Evolutionary conservation across 2,113 vertebrate genomes (phyloP).

Genomic region (Dicaeum eximium): DNA sequence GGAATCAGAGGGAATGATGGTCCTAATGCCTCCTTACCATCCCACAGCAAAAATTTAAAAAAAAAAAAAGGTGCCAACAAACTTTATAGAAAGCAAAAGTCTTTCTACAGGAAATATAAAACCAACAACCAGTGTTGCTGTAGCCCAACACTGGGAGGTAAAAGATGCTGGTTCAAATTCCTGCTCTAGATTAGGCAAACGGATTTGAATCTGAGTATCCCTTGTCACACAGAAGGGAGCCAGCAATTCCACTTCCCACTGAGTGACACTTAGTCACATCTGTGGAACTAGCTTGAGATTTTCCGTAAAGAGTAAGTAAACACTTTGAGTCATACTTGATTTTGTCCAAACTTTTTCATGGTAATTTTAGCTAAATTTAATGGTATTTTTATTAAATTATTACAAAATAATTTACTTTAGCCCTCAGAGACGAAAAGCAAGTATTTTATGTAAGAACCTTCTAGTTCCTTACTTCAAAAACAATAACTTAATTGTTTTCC

Average conservation of each 20-base stretch:
- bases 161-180: background rate
- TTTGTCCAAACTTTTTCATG: background rate
- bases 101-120: background rate
- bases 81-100: background rate
- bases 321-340: background rate
- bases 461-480: background rate
- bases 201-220: background rate
- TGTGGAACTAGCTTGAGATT: background rate
- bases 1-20: background rate
- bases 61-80: background rate
- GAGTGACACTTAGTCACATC: background rate
- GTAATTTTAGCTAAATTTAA: background rate
- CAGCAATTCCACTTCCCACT: background rate
- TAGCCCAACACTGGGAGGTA: background rate
- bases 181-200: background rate
- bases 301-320: background rate
- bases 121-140: background rate
- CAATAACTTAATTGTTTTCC: background rate
- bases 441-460: background rate
- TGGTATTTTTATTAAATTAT: background rate
- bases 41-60: background rate
- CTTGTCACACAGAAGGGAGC: background rate
- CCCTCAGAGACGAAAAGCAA: background rate
- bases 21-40: background rate
- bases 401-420: background rate